Percentiles rank a stretch among this genome's conserved stretches.
Evolutionary conservation across 2,888 invertebrate genomes (phyloP).

Genomic region (Dasysyrphus albostriatus): DNA sequence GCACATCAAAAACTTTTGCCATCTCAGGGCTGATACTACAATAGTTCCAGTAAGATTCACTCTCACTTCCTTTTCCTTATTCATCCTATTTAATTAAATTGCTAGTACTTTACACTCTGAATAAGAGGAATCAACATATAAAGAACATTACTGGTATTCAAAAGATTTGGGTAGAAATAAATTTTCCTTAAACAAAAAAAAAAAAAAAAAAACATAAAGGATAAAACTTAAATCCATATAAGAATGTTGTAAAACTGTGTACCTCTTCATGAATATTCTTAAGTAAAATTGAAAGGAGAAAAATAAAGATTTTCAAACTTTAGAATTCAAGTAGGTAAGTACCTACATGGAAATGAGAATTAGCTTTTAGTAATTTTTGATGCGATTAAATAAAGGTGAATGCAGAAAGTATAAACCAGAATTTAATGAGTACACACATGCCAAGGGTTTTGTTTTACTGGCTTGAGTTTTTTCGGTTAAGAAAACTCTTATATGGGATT

Average conservation of each 20-base stretch:
- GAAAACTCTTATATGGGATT: constrained; percentile 8
- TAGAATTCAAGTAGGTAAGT: background rate
- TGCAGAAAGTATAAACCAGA: background rate
- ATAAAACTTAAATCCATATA: background rate
- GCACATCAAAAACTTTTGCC: background rate
- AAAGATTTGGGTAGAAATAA: constrained; percentile 14
- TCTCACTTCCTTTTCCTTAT: too few relatives aligned
- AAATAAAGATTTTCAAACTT: constrained; percentile 14
- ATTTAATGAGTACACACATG: constrained; percentile 29
- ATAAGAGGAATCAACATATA: background rate
- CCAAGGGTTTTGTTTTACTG: background rate
- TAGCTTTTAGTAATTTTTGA: constrained; percentile 2
- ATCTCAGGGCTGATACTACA: background rate
- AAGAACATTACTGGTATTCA: background rate
- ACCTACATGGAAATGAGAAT: constrained; percentile 16
- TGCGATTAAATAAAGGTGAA: background rate
- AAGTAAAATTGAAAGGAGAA: constrained; percentile 5
- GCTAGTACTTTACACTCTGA: background rate
- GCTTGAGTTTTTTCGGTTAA: background rate
- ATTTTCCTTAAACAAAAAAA: background rate
- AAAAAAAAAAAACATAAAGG: background rate
- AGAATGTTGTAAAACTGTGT: background rate
- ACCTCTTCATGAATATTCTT: background rate
- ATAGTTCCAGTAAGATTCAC: background rate
- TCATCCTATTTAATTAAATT: constrained; percentile 5